These are phyloP conservation scores for Dynastes grantii DNA, from an alignment of 2,888 invertebrate species.

Conservation along the genomic window DNA sequence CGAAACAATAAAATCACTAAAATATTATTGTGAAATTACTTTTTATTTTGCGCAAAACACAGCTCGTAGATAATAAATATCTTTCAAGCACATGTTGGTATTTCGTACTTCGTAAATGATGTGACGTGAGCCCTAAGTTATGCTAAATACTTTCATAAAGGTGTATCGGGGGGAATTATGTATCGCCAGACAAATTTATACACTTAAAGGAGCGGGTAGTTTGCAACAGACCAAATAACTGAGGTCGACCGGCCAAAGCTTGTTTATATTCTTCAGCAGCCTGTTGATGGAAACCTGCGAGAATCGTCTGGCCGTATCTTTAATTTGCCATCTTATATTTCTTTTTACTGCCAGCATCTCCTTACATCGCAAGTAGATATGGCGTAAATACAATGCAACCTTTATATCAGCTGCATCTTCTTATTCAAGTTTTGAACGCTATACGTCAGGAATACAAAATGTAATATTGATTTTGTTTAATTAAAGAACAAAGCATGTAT, in stretches of 20 bases:
- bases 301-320: conserved; percentile 18
- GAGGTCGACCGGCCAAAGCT: conserved; percentile 18
- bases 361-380: background rate
- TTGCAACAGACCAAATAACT: conserved; percentile 40
- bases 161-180: conserved; percentile 58
- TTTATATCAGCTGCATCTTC: background rate
- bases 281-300: conserved; percentile 45
- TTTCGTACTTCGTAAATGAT: conserved; percentile 60
- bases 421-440: background rate
- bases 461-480: no score
- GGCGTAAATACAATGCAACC: conserved; percentile 4
- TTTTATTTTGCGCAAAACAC: conserved; percentile 68
- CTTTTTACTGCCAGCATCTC: conserved; percentile 1
- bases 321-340: conserved; percentile 27
- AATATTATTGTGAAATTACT: conserved; percentile 71
- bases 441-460: no score
- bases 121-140: conserved; percentile 62
- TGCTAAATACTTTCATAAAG: conserved; percentile 63
- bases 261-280: conserved; percentile 27
- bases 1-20: conserved; percentile 72
- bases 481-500: no score
- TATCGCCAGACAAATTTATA: conserved; percentile 57
- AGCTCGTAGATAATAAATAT: conserved; percentile 67
- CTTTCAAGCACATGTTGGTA: conserved; percentile 65
- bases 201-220: conserved; percentile 35